Percentiles rank a stretch among this genome's conserved stretches.
These are phyloP conservation scores for Archips xylosteana DNA, from an alignment of 2,888 invertebrate genomes.

Conservation along the genomic window DNA sequence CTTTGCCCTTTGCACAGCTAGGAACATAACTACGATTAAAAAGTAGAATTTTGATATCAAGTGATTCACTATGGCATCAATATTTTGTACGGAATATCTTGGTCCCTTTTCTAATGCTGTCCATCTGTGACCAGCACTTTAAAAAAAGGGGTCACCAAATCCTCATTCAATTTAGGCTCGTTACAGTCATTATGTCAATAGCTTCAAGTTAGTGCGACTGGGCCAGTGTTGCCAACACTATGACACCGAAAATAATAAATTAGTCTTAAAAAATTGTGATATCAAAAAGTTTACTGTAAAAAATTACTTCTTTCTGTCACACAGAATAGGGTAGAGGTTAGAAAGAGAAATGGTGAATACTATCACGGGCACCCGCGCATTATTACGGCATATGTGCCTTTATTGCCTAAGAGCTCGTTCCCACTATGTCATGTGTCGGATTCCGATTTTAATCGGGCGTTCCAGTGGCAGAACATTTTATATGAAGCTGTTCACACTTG, in stretches of 20 bases:
- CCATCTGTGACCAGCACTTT: neutral
- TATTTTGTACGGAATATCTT: neutral
- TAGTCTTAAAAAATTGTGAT: neutral
- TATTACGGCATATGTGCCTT: too few species aligned
- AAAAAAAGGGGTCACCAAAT: neutral
- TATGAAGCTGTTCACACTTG: too few species aligned
- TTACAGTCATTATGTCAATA: slow-evolving; percentile 3
- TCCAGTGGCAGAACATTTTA: too few species aligned
- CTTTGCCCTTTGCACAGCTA: too few species aligned
- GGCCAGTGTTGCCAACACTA: neutral
- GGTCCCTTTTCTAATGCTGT: neutral
- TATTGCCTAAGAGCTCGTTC: too few species aligned
- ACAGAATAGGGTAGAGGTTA: too few species aligned
- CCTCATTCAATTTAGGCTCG: slow-evolving; percentile 4
- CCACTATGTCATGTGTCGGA: too few species aligned
- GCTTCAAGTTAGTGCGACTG: slow-evolving; percentile 19
- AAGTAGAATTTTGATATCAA: neutral
- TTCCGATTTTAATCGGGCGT: too few species aligned
- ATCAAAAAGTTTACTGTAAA: neutral
- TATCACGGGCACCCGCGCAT: too few species aligned
- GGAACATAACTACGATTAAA: neutral
- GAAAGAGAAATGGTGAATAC: too few species aligned
- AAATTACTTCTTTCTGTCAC: neutral
- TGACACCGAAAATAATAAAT: neutral
- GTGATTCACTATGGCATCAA: neutral